Conservation (phyloP, 2,888 invertebrate genomes). For the Pollenia labialis region DNA sequence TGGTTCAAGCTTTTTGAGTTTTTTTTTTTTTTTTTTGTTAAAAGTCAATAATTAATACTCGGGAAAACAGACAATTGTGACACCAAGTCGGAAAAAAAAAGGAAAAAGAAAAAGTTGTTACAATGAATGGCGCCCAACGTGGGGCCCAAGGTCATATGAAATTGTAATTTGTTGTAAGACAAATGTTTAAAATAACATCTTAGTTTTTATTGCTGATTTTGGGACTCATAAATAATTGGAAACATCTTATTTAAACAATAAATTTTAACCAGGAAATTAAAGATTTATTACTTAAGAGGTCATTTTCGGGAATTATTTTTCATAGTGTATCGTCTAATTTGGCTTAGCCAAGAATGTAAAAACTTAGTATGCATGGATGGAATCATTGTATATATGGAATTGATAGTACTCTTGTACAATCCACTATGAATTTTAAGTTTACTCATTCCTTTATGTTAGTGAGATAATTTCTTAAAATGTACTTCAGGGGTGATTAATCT, state of each 20-base stretch:
- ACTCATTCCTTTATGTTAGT: slow-evolving; percentile 12
- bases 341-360: slow-evolving; percentile 9
- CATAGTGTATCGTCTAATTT: not conserved
- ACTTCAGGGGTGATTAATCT: not conserved
- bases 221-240: not conserved
- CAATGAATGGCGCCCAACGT: too few relatives aligned
- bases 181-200: not conserved
- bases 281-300: not conserved
- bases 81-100: not conserved
- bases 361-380: not conserved
- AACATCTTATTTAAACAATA: not conserved
- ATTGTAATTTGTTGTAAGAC: not conserved
- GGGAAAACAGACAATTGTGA: not conserved
- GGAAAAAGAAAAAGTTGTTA: too few relatives aligned
- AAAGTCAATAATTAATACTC: too few relatives aligned
- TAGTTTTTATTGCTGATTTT: not conserved
- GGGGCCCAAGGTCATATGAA: not conserved
- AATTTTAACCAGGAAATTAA: not conserved
- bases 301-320: not conserved
- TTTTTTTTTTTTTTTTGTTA: too few relatives aligned
- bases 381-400: not conserved
- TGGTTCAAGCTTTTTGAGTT: too few relatives aligned
- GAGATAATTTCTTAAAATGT: not conserved
- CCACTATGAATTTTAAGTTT: not conserved
- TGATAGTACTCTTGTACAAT: not conserved